These are phyloP conservation scores for Discoglossus pictus DNA, from an alignment of 2,797 vertebrate genomes.

Conservation along the genomic window DNA sequence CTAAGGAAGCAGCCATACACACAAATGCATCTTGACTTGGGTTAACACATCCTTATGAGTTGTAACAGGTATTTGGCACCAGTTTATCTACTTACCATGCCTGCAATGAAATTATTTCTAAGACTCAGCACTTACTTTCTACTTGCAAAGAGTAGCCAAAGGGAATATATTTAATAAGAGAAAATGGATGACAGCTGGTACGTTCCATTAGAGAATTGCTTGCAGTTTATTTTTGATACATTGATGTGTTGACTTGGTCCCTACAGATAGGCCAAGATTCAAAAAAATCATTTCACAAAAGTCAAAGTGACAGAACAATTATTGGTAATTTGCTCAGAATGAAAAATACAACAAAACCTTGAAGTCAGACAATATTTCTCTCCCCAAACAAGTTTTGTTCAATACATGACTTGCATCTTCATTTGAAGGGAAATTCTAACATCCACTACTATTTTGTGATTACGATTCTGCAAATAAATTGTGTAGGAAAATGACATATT, in stretches of 20 bases:
- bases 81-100: conserved; percentile 23
- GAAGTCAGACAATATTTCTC: conserved; percentile 23
- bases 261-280: conserved; percentile 17
- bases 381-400: conserved; percentile 21
- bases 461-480: background rate
- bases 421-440: background rate
- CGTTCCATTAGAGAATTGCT: conserved; percentile 22
- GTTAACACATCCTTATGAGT: background rate
- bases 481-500: background rate
- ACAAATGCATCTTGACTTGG: conserved; percentile 16
- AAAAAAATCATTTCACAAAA: conserved; percentile 37
- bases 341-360: conserved; percentile 28
- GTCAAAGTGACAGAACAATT: conserved; percentile 44
- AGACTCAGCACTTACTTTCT: conserved; percentile 29
- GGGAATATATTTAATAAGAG: conserved; percentile 47
- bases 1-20: conserved; percentile 23
- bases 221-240: conserved; percentile 27
- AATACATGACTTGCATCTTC: background rate
- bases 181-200: conserved; percentile 39
- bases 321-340: conserved; percentile 36
- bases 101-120: conserved; percentile 1
- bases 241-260: conserved; percentile 24
- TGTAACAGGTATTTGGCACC: conserved; percentile 6
- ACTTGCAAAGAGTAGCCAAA: conserved; percentile 27
- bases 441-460: background rate